A percentile compares a stretch with the other conserved stretches of the same genome.
Evolutionary conservation across 2,113 vertebrate species (phyloP).

Genomic region (Pollachius pollachius): DNA sequence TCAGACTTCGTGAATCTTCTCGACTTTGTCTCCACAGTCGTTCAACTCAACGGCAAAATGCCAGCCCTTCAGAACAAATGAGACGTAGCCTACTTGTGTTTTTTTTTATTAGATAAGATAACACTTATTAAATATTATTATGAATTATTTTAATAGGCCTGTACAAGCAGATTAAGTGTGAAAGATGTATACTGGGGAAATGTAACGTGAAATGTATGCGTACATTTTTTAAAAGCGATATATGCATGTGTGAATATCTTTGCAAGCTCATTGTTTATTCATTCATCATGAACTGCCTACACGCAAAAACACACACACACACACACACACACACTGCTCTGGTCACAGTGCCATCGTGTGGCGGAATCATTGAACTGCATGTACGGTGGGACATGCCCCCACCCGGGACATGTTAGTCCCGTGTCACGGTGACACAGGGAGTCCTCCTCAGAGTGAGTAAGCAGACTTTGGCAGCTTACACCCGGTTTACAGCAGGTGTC

Average conservation of each 20-base stretch:
- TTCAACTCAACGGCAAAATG: constrained; percentile 38
- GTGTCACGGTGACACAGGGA: neutral
- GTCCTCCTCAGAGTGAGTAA: neutral
- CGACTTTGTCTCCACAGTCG: constrained; percentile 38
- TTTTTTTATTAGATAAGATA: neutral
- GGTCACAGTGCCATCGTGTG: constrained; percentile 31
- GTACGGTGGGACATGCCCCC: neutral
- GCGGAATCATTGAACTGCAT: constrained; percentile 13
- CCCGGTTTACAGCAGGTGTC: neutral
- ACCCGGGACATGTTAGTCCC: too few species aligned
- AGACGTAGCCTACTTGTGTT: neutral
- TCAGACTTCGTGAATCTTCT: constrained; percentile 48
- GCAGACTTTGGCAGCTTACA: neutral
- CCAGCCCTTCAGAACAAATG: neutral
- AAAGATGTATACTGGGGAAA: neutral
- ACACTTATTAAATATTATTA: too few species aligned
- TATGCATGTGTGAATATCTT: neutral
- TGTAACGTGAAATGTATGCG: neutral
- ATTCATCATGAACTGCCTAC: neutral
- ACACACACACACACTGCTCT: neutral
- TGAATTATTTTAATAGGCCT: too few species aligned
- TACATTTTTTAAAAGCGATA: too few species aligned
- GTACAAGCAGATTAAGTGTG: too few species aligned
- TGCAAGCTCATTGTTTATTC: neutral
- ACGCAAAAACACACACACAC: neutral